Conservation (phyloP, 2,797 vertebrate species). For the Carduelis carduelis region DNA sequence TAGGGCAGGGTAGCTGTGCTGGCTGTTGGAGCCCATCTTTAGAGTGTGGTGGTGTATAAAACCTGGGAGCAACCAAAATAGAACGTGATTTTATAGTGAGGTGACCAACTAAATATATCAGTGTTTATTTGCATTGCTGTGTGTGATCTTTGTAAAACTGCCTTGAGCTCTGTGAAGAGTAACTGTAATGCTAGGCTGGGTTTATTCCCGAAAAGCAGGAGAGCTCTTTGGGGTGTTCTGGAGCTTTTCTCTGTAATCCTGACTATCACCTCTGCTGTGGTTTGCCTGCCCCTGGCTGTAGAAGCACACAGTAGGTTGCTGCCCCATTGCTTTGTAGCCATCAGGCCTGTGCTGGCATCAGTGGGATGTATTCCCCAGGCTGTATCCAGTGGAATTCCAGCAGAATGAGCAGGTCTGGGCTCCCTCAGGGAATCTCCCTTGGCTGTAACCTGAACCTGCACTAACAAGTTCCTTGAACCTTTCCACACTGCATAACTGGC, state of each 20-base stretch:
- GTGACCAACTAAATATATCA: conserved; percentile 15
- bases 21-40: background rate
- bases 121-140: background rate
- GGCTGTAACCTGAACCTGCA: conserved; percentile 22
- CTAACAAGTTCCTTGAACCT: conserved; percentile 38
- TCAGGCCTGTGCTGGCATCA: background rate
- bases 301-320: background rate
- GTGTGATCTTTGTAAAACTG: background rate
- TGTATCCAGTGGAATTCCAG: background rate
- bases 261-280: rapidly evolving
- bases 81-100: conserved; percentile 7
- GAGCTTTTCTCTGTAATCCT: background rate
- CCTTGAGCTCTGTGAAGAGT: background rate
- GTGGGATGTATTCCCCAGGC: rapidly evolving
- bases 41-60: background rate
- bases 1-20: background rate
- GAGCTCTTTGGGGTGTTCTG: background rate
- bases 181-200: background rate
- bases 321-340: background rate
- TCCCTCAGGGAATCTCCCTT: background rate
- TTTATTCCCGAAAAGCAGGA: background rate
- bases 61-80: conserved; percentile 19
- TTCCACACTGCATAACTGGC: background rate
- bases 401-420: background rate
- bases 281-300: background rate